phyloP scores from a whole-genome alignment of 2,888 invertebrate species.

The Stratiomys singularior region DNA sequence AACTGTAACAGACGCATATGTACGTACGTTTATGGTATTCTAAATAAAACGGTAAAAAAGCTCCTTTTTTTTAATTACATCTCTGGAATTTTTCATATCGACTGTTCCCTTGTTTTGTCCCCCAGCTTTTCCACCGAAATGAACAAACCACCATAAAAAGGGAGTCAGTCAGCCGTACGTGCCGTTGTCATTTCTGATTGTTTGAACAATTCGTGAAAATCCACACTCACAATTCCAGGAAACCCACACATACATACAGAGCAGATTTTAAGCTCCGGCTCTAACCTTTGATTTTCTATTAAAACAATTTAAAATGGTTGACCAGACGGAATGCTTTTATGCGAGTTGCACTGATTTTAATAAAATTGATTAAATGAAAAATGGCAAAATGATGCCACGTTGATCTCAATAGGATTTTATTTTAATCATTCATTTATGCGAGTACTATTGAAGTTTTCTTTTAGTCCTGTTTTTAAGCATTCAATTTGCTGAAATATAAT shows the following conservation, averaged over 20 bases:
- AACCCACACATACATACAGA: background rate
- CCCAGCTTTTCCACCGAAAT: background rate
- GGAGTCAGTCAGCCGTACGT: background rate
- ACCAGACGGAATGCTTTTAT: constrained; percentile 28
- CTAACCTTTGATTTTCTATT: constrained; percentile 1
- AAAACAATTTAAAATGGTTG: constrained; percentile 24
- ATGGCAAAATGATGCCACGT: background rate
- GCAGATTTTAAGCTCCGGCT: background rate
- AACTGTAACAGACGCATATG: background rate
- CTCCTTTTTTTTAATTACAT: constrained; percentile 35
- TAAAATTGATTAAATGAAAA: background rate
- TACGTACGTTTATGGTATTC: constrained; percentile 7
- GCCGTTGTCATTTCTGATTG: constrained; percentile 22
- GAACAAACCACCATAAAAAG: background rate
- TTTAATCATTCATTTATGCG: background rate
- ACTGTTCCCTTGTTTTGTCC: background rate
- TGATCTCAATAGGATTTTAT: background rate
- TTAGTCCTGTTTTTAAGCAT: too few species aligned
- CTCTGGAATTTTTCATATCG: constrained; percentile 31
- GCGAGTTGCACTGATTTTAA: constrained; percentile 4
- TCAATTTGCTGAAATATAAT: too few species aligned
- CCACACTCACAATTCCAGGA: too few species aligned
- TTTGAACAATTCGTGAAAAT: background rate
- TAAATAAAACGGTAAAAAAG: constrained; percentile 30
- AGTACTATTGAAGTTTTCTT: background rate